Base-by-base conservation (phyloP, 1,140 invertebrate genomes). In the Frieseomelitta varia region DNA sequence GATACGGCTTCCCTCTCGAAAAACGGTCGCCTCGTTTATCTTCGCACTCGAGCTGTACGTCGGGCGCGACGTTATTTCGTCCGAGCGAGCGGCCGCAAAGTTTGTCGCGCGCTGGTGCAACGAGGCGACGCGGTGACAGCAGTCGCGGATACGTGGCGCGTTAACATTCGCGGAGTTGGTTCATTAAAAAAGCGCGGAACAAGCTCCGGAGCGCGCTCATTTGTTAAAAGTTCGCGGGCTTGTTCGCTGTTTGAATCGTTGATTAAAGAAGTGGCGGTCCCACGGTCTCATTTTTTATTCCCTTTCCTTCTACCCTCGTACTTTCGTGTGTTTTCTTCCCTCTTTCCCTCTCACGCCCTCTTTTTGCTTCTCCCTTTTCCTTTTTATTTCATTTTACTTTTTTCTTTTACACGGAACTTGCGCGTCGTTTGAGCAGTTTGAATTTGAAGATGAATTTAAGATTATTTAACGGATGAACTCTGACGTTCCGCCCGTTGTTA, bases 81-180 rank as follows among this genome's bases (percentile, higher is more conserved):
- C 8, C 39, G 39, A 47, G 39, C 56, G 75, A 55, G 27, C 34
- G 81, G 56, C 51, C 75, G 81, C 77, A 56, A 84, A 61, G 53
- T 79, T 79, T 61, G 58, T 4, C 39, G 39, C 15, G 6, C 51
- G 17, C 8, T 47, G 67, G 47, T 14, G 56, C 47, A 71, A 63
- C 81, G 55, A 51, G n/a, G 75, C 73, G 75, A 76, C 80, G 34
- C 73, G 81, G 67, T 63, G 81, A 84, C 81, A 84, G 69, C 63
- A 69, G 73, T 34, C 67, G 55, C n/a, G 81, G 65, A 71, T 83
- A 78, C 81, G 74, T n/a, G 75, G 55, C 80, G 81, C 81, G 75
- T 84, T 84, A 79, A 79, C 75, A 84, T 84, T 68, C 81, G 81
- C n/a, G 61, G 80, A 71, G 81, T 71, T 79, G 81, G 81, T 84